Evolutionary conservation across 2,888 invertebrate genomes (phyloP), one percentile per base, ranked within the genome.

Genomic region (Laothoe populi): DNA sequence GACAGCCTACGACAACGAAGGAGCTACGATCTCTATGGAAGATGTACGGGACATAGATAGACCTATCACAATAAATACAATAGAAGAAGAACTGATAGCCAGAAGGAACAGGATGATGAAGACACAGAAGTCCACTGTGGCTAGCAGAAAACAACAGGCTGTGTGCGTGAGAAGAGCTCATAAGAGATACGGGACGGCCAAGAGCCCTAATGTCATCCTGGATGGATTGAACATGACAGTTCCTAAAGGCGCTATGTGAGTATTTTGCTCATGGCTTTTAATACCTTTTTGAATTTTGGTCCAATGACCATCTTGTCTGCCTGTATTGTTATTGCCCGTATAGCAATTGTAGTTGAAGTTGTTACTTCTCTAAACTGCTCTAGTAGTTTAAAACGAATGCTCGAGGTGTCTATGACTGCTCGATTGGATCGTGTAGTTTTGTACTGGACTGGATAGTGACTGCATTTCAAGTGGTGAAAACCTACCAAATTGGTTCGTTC

Each of bases 181-280:
- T 82, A 98, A 98, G 88, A 95, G 94, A 83, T 98, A 98, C 81
- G 98, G 98, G 5, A 92, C 95, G 3, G 94, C 95, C 70, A 96
- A 94, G 72, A 96, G 95, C 78, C 96, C 96, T 0, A 96, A 96
- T 72, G 94, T 97, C 38, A 96, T 98, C 44, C 93, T 98, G 61
- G 97, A 97, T 81, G 96, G 97, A 24, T 94, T 98, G 61, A 97
- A 97, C 80, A 97, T 98, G 96, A 98, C 97, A 19, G 98, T 98
- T 48, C 96, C 97, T 23, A 97, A 97, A 82, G 98, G 98, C 60
- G 92, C 96, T 57, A 97, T 97, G 97, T 97, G 92, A 95, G 96
- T 95, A 57, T 62, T 24, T 58, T 61, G 57, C 60, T 59, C 61
- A 46, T 26, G 35, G 26, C 10, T 40, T 21, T 11, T 45, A 42